phyloP scores from a whole-genome alignment of 2,888 invertebrate genomes.

The Aporophyla lueneburgensis region DNA sequence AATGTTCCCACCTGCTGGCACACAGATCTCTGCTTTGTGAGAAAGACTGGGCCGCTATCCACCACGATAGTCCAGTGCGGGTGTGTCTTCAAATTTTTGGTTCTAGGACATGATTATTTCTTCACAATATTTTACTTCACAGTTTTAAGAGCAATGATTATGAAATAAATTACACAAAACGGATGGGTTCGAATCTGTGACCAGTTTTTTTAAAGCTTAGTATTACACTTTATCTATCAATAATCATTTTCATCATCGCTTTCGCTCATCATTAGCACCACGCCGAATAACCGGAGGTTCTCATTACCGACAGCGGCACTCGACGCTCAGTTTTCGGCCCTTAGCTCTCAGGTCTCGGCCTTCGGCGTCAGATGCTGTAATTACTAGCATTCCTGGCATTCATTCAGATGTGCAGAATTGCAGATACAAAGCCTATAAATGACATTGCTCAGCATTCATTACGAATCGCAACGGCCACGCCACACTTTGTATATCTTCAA shows the following conservation, averaged over 20 bases:
- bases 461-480: not conserved
- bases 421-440: not conserved
- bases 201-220: not conserved
- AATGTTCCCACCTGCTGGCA: not conserved
- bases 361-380: not conserved
- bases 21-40: not conserved
- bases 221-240: not conserved
- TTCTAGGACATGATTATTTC: not conserved
- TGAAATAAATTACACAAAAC: not conserved
- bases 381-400: conserved; percentile 14
- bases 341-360: not conserved
- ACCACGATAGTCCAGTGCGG: not conserved
- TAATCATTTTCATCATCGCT: not conserved
- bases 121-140: not conserved
- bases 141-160: not conserved
- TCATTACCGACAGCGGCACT: conserved; percentile 39
- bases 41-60: not conserved
- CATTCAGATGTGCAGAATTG: not conserved
- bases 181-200: not conserved
- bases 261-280: not conserved
- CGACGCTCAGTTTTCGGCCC: conserved; percentile 6
- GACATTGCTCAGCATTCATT: not conserved
- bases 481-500: too few relatives aligned
- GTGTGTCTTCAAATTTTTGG: not conserved
- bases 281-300: conserved; percentile 14